Evolutionary conservation across 2,888 invertebrate species (phyloP).

Genomic region (Aspidiotus destructor): DNA sequence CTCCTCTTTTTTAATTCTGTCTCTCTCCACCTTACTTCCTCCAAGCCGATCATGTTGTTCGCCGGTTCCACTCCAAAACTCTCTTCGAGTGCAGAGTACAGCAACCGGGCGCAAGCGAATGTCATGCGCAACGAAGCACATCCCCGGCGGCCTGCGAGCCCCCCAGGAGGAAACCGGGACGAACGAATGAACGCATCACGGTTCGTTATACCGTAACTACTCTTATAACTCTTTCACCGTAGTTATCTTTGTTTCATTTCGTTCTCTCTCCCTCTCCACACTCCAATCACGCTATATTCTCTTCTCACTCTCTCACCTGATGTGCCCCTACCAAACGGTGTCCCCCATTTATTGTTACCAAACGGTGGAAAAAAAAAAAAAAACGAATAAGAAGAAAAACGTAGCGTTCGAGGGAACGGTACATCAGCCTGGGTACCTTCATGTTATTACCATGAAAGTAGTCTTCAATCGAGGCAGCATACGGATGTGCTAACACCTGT

Average conservation of each 20-base stretch:
- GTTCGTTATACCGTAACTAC: slow-evolving; percentile 27
- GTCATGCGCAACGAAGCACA: slow-evolving; percentile 28
- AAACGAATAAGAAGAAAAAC: not conserved
- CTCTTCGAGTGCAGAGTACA: not conserved
- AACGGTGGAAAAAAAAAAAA: slow-evolving; percentile 5
- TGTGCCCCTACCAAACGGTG: too few relatives aligned
- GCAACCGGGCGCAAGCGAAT: slow-evolving; percentile 22
- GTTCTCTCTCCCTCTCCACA: not conserved
- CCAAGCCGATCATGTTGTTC: not conserved
- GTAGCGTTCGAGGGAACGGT: not conserved
- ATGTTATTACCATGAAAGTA: slow-evolving; percentile 25
- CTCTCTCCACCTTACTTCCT: not conserved
- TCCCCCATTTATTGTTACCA: slow-evolving; percentile 9
- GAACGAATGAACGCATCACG: slow-evolving; percentile 19
- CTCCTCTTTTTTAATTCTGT: not conserved
- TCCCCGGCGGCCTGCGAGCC: slow-evolving; percentile 26
- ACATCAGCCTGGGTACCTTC: slow-evolving; percentile 22
- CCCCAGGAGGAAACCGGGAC: slow-evolving; percentile 24
- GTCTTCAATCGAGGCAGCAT: slow-evolving; percentile 25
- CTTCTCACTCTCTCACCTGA: slow-evolving; percentile 12
- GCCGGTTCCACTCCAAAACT: slow-evolving; percentile 26
- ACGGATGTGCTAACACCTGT: slow-evolving; percentile 31
- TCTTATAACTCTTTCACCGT: not conserved
- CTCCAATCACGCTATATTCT: not conserved
- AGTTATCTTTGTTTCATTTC: slow-evolving; percentile 3